Evolutionary conservation across 2,797 vertebrate species (phyloP), one percentile per base, ranked within the genome.

Genomic region (Tadarida brasiliensis): DNA sequence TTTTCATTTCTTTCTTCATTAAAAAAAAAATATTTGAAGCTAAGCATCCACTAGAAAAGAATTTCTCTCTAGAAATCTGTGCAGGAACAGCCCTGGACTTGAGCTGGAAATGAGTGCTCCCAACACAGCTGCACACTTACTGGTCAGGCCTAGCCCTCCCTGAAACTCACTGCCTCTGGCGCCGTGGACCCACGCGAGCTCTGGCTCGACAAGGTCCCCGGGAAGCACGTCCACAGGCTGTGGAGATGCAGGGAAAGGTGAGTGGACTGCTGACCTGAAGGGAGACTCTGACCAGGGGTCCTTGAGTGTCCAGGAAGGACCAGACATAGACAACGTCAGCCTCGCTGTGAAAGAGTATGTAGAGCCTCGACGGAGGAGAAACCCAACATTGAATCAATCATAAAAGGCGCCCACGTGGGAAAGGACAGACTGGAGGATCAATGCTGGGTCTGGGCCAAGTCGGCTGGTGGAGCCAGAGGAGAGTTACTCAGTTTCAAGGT

Each of bases 401-500:
- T 49, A 76, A 63, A 82, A 81, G 85, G 51, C 88, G 65, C n/a
- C 44, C 33, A 8, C 16, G 11, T 49, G 65, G 67, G 71, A 51
- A 92, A 91, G 74, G 59, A 67, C 24, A 59, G 68, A 12, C 33
- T 26, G 47, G 65, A 65, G 39, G 49, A 96, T 94, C 47, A 39
- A 91, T 95, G 65, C 20, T 88, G 91, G 56, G 6, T 70, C n/a
- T 14, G 9, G 49, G 68, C 90, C 93, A 94, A 93, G 39, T 17
- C 0, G 0, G 39, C 57, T 83, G 44, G 24, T 44, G 47, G 56
- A 88, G 81, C 30, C 22, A 5, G 8, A 35, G 19, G 28, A 70
- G n/a, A 35, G 24, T 11, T 63, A 59, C 11, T 96, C 61, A 74
- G 28, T 57, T 86, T 94, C 91, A 96, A 94, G 78, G 85, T 94